phyloP scores from a whole-genome alignment of 1,140 invertebrate species.

The Holotrichia oblita region DNA sequence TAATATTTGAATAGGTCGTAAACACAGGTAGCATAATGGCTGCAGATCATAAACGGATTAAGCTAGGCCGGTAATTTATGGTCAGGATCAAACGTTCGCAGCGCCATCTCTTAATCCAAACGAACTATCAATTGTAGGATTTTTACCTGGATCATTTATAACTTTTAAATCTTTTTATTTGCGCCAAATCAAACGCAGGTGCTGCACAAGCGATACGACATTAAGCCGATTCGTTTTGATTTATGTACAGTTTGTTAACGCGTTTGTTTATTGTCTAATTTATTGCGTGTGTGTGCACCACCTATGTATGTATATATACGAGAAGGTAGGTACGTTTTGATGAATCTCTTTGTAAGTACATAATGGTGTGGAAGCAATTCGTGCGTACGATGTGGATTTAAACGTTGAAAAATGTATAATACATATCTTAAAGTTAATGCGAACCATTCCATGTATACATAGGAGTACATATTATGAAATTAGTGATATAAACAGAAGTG shows the following conservation, averaged over 20 bases:
- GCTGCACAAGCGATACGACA: conserved; percentile 34
- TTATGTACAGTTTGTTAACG: conserved; percentile 52
- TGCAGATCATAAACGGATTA: conserved; percentile 58
- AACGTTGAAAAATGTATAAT: too few species aligned
- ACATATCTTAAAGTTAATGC: too few species aligned
- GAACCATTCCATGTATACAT: too few species aligned
- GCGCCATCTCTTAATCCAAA: conserved; percentile 55
- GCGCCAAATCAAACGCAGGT: conserved; percentile 54
- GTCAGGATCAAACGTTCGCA: conserved; percentile 55
- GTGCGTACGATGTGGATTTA: too few species aligned
- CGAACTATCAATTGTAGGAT: conserved; percentile 61
- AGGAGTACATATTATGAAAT: too few species aligned
- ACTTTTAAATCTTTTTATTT: conserved; percentile 57
- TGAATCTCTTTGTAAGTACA: too few species aligned
- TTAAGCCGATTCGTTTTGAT: conserved; percentile 55
- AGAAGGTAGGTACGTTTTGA: too few species aligned
- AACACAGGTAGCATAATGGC: conserved; percentile 54
- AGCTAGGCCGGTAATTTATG: conserved; percentile 60
- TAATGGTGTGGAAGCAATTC: too few species aligned
- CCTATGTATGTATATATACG: too few species aligned
- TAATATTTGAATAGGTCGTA: conserved; percentile 42
- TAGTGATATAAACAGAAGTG: too few species aligned
- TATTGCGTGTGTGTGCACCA: conserved; percentile 38
- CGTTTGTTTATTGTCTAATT: conserved; percentile 49
- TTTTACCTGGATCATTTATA: conserved; percentile 56